Base-by-base conservation (phyloP, 2,113 vertebrate genomes). In the Rhinogobius similis region DNA sequence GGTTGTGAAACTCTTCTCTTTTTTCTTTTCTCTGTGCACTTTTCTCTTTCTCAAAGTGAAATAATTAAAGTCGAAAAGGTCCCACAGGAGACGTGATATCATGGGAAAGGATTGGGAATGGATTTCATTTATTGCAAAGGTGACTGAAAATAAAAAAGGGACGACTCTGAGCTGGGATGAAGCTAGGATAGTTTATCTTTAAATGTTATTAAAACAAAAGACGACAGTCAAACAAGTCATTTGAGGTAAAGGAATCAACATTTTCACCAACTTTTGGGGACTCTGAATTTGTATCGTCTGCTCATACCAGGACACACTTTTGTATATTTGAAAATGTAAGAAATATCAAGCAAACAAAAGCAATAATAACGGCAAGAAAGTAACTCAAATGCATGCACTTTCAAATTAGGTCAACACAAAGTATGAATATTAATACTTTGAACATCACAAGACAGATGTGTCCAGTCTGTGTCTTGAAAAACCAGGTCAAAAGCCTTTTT, bases 91-190 rank as follows among this genome's bases (percentile, higher is more conserved):
- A 73, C 62, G 32, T 59, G 13, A 75, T 62, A 65, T 74, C 73
- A 74, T 83, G 67, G 63, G 75, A 62, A 44, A 44, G 21, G 62
- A 62, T 55, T 43, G 44, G 66, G 82, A 63, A 65, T 46, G 71
- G 77, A n/a, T n/a, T 48, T 48, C 20, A 44, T 83, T 77, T 72
- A 84, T 66, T 76, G 81, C 64, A 72, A 86, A 87, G 79, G 76
- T 79, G 74, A 86, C 83, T 68, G 77, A 73, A 76, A 71, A 74
- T 27, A 27, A 58, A 58, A 23, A 26, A 4, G n/a, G 52, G 52
- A 44, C 43, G 4, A 20, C 18, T n/a, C 46, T 20, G 9, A 48
- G 46, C 20, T 6, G 24, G 21, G 21, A 53, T 10, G 4, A 6
- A 53, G 21, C 50, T 4, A 53, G 21, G 24, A 24, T 11, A 6